Percentiles rank a stretch among this genome's conserved stretches.
phyloP scores from a whole-genome alignment of 2,113 vertebrate species.

The Cyanoliseus patagonus region DNA sequence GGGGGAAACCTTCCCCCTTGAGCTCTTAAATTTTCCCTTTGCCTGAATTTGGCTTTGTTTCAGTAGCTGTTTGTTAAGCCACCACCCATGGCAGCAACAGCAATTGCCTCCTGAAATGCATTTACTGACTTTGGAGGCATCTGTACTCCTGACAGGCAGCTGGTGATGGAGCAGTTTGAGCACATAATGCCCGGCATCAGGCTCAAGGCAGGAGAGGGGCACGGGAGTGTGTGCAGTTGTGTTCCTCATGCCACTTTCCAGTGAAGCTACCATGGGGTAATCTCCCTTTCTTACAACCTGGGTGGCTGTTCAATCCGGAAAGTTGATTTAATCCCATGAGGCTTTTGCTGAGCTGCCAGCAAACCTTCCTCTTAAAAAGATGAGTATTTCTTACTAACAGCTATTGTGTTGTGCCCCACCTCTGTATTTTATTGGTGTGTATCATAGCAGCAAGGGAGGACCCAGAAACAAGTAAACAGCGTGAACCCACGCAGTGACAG shows the following conservation, averaged over 20 bases:
- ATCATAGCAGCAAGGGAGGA: background rate
- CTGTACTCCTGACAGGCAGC: rapidly evolving
- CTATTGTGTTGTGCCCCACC: background rate
- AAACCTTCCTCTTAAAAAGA: background rate
- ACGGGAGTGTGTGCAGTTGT: rapidly evolving
- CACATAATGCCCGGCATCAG: rapidly evolving
- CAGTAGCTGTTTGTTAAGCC: background rate
- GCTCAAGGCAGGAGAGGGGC: background rate
- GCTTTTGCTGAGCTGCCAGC: background rate
- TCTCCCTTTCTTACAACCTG: background rate
- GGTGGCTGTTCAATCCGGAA: background rate
- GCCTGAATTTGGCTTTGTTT: background rate
- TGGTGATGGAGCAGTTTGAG: rapidly evolving
- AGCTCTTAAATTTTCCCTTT: background rate
- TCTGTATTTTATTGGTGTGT: background rate
- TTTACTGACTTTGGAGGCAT: rapidly evolving
- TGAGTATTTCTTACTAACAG: background rate
- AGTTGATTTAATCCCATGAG: background rate
- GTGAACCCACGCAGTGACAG: rapidly evolving
- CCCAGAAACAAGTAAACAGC: rapidly evolving
- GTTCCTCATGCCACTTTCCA: rapidly evolving
- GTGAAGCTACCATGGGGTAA: rapidly evolving
- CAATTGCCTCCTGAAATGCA: background rate
- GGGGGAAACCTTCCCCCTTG: background rate
- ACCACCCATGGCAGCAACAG: background rate